These are phyloP conservation scores for Papilio elwesi DNA, from an alignment of 2,888 invertebrate species.

Conservation along the genomic window DNA sequence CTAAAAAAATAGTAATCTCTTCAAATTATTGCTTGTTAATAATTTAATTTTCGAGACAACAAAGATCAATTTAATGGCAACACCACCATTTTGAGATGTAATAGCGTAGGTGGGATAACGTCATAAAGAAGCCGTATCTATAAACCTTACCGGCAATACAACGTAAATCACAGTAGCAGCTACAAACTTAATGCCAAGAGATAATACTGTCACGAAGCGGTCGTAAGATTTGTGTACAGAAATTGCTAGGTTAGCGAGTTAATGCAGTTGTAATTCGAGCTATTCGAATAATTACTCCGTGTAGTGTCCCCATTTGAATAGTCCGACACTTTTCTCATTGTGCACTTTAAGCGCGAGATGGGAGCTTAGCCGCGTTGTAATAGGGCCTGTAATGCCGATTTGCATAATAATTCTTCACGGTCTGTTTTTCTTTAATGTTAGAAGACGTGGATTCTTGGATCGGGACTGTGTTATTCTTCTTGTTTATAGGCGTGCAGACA, in stretches of 20 bases:
- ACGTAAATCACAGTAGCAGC: constrained; percentile 50
- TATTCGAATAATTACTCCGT: constrained; percentile 41
- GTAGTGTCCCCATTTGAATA: constrained; percentile 41
- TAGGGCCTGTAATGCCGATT: constrained; percentile 32
- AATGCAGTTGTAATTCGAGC: constrained; percentile 41
- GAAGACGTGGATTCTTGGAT: constrained; percentile 31
- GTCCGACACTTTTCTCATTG: constrained; percentile 37
- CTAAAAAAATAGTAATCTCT: neutral
- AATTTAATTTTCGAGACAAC: constrained; percentile 17
- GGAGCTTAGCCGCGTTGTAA: constrained; percentile 36
- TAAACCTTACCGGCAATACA: constrained; percentile 50
- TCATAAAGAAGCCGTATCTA: constrained; percentile 55
- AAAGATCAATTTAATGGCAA: constrained; percentile 17
- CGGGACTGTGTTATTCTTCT: constrained; percentile 25
- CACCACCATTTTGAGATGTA: constrained; percentile 29
- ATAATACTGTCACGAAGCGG: constrained; percentile 42
- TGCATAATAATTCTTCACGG: constrained; percentile 39
- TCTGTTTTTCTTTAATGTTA: constrained; percentile 38
- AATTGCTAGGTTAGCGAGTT: constrained; percentile 40
- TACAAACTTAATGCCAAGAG: constrained; percentile 37
- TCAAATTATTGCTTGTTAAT: constrained; percentile 2
- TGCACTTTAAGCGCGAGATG: constrained; percentile 23
- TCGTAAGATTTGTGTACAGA: constrained; percentile 41
- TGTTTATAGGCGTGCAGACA: constrained; percentile 26
- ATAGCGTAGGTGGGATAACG: constrained; percentile 52